A percentile compares a stretch with the other conserved stretches of the same genome.
These are phyloP conservation scores for Bubo bubo DNA, from an alignment of 2,113 vertebrate species.

Conservation along the genomic window DNA sequence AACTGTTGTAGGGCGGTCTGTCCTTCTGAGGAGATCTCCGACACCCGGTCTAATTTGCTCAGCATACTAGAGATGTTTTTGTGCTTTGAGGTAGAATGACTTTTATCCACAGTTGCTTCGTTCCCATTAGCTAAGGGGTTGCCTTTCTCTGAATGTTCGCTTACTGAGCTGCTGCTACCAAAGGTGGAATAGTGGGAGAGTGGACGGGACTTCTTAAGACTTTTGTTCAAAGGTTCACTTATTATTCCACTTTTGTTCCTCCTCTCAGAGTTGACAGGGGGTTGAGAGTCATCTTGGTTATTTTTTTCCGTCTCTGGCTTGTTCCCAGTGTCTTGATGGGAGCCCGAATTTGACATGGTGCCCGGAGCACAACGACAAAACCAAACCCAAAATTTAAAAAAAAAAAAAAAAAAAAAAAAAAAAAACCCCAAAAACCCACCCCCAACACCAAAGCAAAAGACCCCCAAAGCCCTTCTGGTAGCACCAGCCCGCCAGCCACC, in stretches of 20 bases:
- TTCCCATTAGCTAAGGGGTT: slow-evolving; percentile 77
- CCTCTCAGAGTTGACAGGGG: slow-evolving; percentile 83
- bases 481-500: slow-evolving; percentile 17
- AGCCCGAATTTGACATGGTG: slow-evolving; percentile 89
- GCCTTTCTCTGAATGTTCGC: slow-evolving; percentile 86
- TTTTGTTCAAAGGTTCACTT: slow-evolving; percentile 96
- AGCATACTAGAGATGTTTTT: slow-evolving; percentile 84
- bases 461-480: slow-evolving; percentile 9
- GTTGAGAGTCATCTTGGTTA: slow-evolving; percentile 79
- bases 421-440: background rate
- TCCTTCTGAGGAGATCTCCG: slow-evolving; percentile 92
- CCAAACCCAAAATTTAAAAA: background rate
- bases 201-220: slow-evolving; percentile 94
- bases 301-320: slow-evolving; percentile 85
- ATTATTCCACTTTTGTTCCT: slow-evolving; percentile 97
- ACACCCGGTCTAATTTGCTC: slow-evolving; percentile 92
- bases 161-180: slow-evolving; percentile 82
- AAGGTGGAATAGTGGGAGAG: slow-evolving; percentile 94
- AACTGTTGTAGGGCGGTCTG: slow-evolving; percentile 97
- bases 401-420: background rate
- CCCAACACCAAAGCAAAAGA: background rate
- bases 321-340: slow-evolving; percentile 85
- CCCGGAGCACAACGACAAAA: background rate
- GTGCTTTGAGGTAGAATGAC: slow-evolving; percentile 87
- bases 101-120: slow-evolving; percentile 82